These are phyloP conservation scores for Ariolimax columbianus DNA, from an alignment of 2,888 invertebrate species.

Conservation along the genomic window DNA sequence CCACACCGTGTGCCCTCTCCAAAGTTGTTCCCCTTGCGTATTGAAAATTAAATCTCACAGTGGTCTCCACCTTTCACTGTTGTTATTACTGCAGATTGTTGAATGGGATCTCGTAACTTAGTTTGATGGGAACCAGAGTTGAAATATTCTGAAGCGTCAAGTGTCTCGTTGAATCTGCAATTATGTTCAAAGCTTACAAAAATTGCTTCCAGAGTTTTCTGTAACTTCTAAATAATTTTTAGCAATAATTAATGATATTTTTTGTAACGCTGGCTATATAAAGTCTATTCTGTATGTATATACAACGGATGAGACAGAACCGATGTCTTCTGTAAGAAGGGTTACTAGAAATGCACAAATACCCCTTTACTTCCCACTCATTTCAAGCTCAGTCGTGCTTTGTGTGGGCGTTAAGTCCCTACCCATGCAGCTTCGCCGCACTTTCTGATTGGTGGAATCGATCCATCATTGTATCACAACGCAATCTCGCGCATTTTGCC, in stretches of 20 bases:
- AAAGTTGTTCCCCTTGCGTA: background rate
- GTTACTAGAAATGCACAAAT: conserved; percentile 21
- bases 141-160: too few species aligned
- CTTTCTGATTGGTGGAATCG: conserved; percentile 29
- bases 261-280: background rate
- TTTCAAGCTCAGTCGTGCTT: conserved; percentile 25
- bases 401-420: conserved; percentile 22
- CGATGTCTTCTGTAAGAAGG: background rate
- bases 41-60: background rate
- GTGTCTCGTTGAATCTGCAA: too few species aligned
- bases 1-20: background rate
- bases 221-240: too few species aligned
- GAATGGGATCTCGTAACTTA: too few species aligned
- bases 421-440: background rate
- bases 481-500: conserved; percentile 10
- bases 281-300: background rate
- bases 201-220: too few species aligned
- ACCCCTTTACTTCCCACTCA: background rate
- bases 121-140: too few species aligned
- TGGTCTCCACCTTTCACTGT: background rate
- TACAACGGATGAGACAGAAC: background rate
- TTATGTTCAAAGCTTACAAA: too few species aligned
- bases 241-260: too few species aligned
- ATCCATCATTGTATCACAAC: conserved; percentile 14
- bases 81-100: background rate